Percentiles rank a stretch among this genome's conserved stretches.
These are phyloP conservation scores for Anthophora plumipes DNA, from an alignment of 2,888 invertebrate species.

Conservation along the genomic window DNA sequence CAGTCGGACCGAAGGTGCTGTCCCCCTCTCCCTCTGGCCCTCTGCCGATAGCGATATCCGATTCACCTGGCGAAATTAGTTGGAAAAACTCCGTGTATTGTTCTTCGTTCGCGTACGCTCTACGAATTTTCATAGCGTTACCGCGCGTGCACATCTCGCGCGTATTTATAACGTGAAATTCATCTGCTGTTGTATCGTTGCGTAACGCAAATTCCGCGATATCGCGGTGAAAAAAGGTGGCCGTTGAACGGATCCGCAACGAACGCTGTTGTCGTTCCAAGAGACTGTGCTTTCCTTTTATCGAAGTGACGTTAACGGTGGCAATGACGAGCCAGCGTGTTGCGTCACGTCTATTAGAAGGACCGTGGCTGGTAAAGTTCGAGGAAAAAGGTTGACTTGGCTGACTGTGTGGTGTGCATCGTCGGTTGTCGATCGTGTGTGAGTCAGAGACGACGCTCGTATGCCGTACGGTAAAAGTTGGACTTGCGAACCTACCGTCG, in stretches of 20 bases:
- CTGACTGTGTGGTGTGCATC: no score
- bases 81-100: no score
- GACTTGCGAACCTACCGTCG: slow-evolving; percentile 13
- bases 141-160: no score
- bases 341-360: slow-evolving; percentile 29
- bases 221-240: background rate
- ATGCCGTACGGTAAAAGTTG: slow-evolving; percentile 1
- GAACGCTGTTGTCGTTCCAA: background rate
- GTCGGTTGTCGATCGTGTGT: background rate
- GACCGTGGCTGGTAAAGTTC: slow-evolving; percentile 8
- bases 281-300: background rate
- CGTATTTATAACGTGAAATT: background rate
- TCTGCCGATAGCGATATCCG: no score
- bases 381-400: slow-evolving; percentile 24
- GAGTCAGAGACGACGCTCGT: slow-evolving; percentile 28
- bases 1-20: no score
- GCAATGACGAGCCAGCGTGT: slow-evolving; percentile 5
- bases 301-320: slow-evolving; percentile 23
- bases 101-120: no score
- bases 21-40: no score
- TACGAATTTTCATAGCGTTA: no score
- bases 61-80: no score
- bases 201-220: background rate
- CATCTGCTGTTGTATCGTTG: background rate
- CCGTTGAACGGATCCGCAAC: background rate